Evolutionary conservation across 2,888 invertebrate genomes (phyloP).

Genomic region (Phyto melanocephala): DNA sequence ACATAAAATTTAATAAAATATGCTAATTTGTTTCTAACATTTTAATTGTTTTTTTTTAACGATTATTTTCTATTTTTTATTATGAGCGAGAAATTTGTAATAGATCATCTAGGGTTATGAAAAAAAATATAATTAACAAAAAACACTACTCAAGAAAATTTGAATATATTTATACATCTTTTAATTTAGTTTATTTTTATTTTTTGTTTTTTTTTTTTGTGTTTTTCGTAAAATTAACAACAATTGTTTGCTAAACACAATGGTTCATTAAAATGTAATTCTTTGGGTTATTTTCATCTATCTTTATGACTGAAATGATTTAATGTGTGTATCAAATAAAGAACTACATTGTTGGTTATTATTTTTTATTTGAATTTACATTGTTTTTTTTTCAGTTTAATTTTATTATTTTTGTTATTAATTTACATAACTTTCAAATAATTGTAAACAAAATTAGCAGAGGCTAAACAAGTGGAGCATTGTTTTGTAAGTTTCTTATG

Average conservation of each 20-base stretch:
- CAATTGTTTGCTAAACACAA: conserved; percentile 67
- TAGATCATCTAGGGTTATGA: conserved; percentile 71
- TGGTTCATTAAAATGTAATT: conserved; percentile 68
- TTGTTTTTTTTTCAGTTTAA: conserved; percentile 9
- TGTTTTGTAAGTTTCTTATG: not conserved
- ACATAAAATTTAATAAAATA: conserved; percentile 76
- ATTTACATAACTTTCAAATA: conserved; percentile 73
- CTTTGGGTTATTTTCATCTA: conserved; percentile 49
- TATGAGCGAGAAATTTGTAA: conserved; percentile 71
- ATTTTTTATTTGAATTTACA: conserved; percentile 16
- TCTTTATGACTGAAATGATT: conserved; percentile 68
- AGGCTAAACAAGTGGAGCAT: not conserved
- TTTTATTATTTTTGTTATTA: conserved; percentile 37
- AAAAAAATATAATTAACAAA: conserved; percentile 71
- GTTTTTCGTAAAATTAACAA: too few relatives aligned
- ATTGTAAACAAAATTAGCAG: conserved; percentile 66
- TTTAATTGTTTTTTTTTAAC: conserved; percentile 33
- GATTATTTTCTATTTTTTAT: conserved; percentile 27
- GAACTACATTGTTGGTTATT: conserved; percentile 59
- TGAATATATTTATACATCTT: conserved; percentile 19
- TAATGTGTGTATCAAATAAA: conserved; percentile 68
- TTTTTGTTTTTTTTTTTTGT: conserved; percentile 23
- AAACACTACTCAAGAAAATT: conserved; percentile 5
- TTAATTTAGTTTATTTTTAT: conserved; percentile 5
- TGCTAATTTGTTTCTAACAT: conserved; percentile 73